A percentile compares a stretch with the other conserved stretches of the same genome.
Evolutionary conservation across 2,113 vertebrate genomes (phyloP).

Genomic region (Cygnus buccinator): DNA sequence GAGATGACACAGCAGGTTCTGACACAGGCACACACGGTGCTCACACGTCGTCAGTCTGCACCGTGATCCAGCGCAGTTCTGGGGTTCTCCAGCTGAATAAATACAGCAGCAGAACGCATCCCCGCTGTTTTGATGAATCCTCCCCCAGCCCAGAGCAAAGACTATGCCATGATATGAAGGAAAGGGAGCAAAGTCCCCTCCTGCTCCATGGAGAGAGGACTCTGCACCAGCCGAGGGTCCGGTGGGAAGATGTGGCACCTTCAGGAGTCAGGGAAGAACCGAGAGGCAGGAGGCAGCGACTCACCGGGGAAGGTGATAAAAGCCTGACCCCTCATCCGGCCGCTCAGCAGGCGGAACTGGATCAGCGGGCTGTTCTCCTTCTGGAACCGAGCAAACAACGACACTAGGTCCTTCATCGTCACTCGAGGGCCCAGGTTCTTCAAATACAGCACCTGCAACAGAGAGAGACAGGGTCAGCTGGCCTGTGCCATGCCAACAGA

Average conservation of each 20-base stretch:
- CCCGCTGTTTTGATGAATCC: neutral
- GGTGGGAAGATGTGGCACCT: neutral
- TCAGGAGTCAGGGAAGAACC: neutral
- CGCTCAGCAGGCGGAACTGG: slow-evolving; percentile 88
- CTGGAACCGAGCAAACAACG: slow-evolving; percentile 92
- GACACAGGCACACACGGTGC: rapidly evolving
- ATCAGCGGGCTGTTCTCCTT: slow-evolving; percentile 68
- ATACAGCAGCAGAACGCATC: rapidly evolving
- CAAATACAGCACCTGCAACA: slow-evolving; percentile 88
- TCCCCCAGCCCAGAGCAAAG: neutral
- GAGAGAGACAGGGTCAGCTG: neutral
- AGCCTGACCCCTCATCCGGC: slow-evolving; percentile 91
- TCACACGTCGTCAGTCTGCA: neutral
- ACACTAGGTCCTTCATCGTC: slow-evolving; percentile 85
- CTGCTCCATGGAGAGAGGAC: neutral
- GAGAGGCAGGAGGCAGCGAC: neutral
- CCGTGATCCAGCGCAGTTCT: rapidly evolving
- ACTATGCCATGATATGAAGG: rapidly evolving
- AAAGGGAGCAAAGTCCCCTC: neutral
- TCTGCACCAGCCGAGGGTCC: neutral
- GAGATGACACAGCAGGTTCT: neutral
- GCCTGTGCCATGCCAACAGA: neutral
- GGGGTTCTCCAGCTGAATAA: neutral
- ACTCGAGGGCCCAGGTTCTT: slow-evolving; percentile 89
- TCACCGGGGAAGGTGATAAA: slow-evolving; percentile 92